Evolutionary conservation across 2,113 vertebrate species (phyloP).

Genomic region (Chrysochloris asiatica): DNA sequence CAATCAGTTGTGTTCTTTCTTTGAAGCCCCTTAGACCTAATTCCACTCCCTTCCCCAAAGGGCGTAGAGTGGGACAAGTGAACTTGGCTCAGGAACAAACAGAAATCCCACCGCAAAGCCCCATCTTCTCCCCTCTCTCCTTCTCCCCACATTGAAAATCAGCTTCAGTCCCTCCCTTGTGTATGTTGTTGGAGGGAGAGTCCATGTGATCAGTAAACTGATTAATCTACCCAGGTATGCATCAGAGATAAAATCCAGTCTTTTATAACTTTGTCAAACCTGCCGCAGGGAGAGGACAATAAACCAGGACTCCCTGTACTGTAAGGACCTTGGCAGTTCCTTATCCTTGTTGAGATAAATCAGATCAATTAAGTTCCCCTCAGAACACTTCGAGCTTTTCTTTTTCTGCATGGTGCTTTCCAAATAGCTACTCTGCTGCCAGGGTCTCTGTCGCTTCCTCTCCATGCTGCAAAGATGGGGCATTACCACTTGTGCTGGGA

Average conservation of each 20-base stretch:
- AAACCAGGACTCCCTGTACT: slow-evolving; percentile 70
- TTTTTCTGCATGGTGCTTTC: slow-evolving; percentile 29
- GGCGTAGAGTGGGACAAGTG: background rate
- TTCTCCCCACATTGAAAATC: background rate
- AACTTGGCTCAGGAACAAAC: slow-evolving; percentile 65
- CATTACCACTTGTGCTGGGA: background rate
- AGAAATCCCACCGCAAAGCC: slow-evolving; percentile 28
- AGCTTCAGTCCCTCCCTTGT: background rate
- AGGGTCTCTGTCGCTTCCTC: background rate
- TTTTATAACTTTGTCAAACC: slow-evolving; percentile 78
- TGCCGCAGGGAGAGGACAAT: slow-evolving; percentile 76
- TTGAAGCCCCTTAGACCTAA: slow-evolving; percentile 49
- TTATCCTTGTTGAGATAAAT: slow-evolving; percentile 69
- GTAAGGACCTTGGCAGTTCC: slow-evolving; percentile 46
- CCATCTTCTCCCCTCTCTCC: background rate
- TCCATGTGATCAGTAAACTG: slow-evolving; percentile 57
- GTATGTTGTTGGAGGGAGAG: background rate
- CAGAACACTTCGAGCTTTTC: background rate
- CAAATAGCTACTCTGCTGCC: background rate
- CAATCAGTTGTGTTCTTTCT: slow-evolving; percentile 35
- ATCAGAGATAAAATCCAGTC: slow-evolving; percentile 64
- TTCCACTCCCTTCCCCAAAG: slow-evolving; percentile 26
- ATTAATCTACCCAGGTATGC: slow-evolving; percentile 81
- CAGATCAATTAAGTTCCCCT: slow-evolving; percentile 75
- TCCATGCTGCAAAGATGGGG: background rate